Conservation (phyloP, 2,888 invertebrate genomes). For the Odontomyia ornata region DNA sequence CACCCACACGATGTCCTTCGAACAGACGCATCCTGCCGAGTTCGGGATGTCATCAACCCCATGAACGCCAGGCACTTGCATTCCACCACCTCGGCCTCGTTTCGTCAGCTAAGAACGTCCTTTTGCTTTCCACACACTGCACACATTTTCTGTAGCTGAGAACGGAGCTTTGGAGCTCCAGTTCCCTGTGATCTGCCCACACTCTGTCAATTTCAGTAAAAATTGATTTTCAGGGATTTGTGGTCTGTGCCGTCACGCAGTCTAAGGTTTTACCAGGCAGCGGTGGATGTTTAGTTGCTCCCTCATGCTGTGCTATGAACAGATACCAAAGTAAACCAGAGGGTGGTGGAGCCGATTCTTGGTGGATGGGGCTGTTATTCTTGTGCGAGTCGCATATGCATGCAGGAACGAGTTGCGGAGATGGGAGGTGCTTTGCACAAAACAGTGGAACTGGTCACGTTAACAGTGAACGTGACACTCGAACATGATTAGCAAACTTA, state of each 20-base stretch:
- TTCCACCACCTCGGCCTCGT: background rate
- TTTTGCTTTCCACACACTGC: background rate
- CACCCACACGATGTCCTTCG: background rate
- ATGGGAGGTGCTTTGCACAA: conserved; percentile 20
- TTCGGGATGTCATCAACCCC: conserved; percentile 32
- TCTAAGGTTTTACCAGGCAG: conserved; percentile 34
- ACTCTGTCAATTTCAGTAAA: conserved; percentile 34
- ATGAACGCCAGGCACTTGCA: background rate
- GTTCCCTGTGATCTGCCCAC: conserved; percentile 24
- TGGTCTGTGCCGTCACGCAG: conserved; percentile 41
- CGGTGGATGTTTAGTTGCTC: conserved; percentile 11
- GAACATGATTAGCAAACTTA: conserved; percentile 26
- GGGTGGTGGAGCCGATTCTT: background rate
- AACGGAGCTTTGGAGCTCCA: background rate
- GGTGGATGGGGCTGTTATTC: background rate
- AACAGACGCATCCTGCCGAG: background rate
- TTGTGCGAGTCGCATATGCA: background rate
- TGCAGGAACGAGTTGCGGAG: background rate
- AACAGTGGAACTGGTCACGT: conserved; percentile 29
- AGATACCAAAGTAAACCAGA: background rate
- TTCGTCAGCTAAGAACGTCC: background rate
- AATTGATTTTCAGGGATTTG: conserved; percentile 42
- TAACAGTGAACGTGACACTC: conserved; percentile 28
- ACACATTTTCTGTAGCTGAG: background rate
- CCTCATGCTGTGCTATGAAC: conserved; percentile 21